Conservation (phyloP, 2,797 vertebrate species). For the Megalops cyprinoides region DNA sequence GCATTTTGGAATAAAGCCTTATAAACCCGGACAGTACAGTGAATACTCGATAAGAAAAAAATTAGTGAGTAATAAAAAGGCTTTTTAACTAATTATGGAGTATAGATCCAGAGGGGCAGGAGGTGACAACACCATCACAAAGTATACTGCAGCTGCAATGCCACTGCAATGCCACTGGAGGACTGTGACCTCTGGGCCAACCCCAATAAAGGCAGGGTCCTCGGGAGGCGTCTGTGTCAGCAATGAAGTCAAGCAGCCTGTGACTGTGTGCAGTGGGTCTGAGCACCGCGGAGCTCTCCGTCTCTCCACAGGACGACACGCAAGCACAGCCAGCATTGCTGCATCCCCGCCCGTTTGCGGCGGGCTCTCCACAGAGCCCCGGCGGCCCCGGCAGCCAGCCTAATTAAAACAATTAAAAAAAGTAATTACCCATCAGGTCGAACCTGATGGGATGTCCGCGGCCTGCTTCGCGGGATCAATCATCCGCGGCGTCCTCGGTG, state of each 20-base stretch:
- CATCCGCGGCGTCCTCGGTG: background rate
- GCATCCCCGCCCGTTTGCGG: background rate
- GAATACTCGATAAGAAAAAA: background rate
- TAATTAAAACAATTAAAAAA: conserved; percentile 8
- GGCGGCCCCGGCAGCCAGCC: background rate
- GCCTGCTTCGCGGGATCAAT: background rate
- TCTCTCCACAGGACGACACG: background rate
- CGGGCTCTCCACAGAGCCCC: background rate
- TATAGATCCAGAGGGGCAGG: background rate
- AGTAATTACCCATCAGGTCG: conserved; percentile 1
- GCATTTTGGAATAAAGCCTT: background rate
- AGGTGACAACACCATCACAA: too few species aligned
- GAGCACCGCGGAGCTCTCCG: background rate
- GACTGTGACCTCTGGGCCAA: too few species aligned
- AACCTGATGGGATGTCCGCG: conserved; percentile 3
- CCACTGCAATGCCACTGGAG: too few species aligned
- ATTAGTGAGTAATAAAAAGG: too few species aligned
- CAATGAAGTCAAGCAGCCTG: background rate
- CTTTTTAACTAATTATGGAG: too few species aligned
- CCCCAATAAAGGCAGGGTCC: background rate
- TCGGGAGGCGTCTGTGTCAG: background rate
- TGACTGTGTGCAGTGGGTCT: background rate
- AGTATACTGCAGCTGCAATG: too few species aligned
- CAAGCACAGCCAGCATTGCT: background rate
- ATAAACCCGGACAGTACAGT: background rate